Base-by-base conservation (phyloP, 2,888 invertebrate species). In the Parasteatoda lunata region DNA sequence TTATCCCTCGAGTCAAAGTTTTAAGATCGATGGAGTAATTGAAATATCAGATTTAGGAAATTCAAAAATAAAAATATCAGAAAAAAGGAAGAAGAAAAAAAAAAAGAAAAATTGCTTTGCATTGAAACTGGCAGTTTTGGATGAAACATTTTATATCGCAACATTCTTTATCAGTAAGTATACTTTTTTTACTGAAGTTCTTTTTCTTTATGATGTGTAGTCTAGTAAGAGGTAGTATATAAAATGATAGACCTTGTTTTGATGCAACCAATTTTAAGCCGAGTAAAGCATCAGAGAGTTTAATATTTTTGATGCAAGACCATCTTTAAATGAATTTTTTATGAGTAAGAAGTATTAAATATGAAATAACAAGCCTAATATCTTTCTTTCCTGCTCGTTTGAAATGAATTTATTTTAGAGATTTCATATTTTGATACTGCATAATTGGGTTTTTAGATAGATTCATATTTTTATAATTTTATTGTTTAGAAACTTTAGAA, bases 11-110 rank as follows among this genome's bases (percentile, higher is more conserved):
- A 30, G 30, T 30, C 30, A 30, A 30, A 30, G 65, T 69, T 5
- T 65, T 45, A 65, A 59, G 72, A 71, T 80, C 72, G 72, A 80
- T 80, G 45, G n/a, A 3, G 83, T 84, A 84, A 84, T 84, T 84
- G 83, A 84, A 84, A 84, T 84, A 84, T 84, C 83, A 71, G 83
- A 84, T 84, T 84, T 84, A 66, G 72, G 11, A 51, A 72, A 15
- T 49, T 72, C 15, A 8, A 51, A 48, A n/a, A 45, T 30, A 66
- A 80, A 64, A 48, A 69, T 65, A 65, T 47, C 13, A 52, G 54
- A 52, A 73, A 81, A 70, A 59, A 79, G 48, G 71, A 64, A 78
- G 71, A 64, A 78, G 48, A 70, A 51, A 77, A 66, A 78, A 45
- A 15, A 11, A 11, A 76, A 15, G 15, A 49, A 73, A 59, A 51